A percentile compares a stretch with the other conserved stretches of the same genome.
These are phyloP conservation scores for Percopsis transmontana DNA, from an alignment of 2,113 vertebrate species.

Conservation along the genomic window DNA sequence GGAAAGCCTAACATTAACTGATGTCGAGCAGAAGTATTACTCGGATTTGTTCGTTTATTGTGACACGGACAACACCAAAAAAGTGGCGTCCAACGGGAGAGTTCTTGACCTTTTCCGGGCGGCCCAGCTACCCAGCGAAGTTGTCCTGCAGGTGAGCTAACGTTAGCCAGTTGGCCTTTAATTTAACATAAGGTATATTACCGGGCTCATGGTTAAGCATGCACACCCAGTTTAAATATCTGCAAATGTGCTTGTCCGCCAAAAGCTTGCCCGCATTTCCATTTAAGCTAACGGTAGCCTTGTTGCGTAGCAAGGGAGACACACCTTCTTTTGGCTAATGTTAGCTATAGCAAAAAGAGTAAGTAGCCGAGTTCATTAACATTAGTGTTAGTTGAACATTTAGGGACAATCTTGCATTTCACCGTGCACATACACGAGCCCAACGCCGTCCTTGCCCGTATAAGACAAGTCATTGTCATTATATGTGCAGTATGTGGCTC, in stretches of 20 bases:
- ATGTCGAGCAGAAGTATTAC: constrained; percentile 96
- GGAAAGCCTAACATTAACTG: constrained; percentile 94
- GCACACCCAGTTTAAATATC: not conserved
- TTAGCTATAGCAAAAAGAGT: constrained; percentile 46
- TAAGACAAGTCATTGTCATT: too few relatives aligned
- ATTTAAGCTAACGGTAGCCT: constrained; percentile 34
- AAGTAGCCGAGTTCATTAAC: not conserved
- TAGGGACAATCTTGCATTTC: not conserved
- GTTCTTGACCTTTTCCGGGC: constrained; percentile 96
- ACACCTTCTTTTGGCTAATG: constrained; percentile 72
- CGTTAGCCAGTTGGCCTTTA: constrained; percentile 1
- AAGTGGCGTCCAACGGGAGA: constrained; percentile 91
- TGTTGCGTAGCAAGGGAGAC: constrained; percentile 62
- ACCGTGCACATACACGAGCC: too few relatives aligned
- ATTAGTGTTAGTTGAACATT: not conserved
- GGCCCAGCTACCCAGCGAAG: constrained; percentile 93
- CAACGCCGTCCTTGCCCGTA: too few relatives aligned
- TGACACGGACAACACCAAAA: constrained; percentile 97
- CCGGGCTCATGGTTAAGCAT: not conserved
- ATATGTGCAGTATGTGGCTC: not conserved
- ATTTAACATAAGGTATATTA: not conserved
- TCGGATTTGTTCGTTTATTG: constrained; percentile 96
- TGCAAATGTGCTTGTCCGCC: constrained; percentile 21
- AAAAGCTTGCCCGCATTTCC: constrained; percentile 35
- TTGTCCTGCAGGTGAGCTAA: constrained; percentile 89